Evolutionary conservation across 2,888 invertebrate species (phyloP), one percentile per base, ranked within the genome.

Genomic region (Parasteatoda lunata): DNA sequence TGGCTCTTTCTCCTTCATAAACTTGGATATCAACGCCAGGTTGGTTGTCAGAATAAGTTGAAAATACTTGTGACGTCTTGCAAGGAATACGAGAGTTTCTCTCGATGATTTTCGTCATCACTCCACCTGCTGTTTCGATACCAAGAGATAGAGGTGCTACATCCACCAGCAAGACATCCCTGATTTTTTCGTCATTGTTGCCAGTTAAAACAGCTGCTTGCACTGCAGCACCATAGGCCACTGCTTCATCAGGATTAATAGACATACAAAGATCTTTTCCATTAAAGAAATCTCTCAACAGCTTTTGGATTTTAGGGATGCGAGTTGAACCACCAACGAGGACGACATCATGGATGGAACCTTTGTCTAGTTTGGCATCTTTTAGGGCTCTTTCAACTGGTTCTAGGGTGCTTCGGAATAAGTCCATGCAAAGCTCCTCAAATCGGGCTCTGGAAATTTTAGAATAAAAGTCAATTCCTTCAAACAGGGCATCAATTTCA

Each of bases 21-120:
- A 92, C 95, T 93, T 96, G 96, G 90, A 97, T 96, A 59, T 96
- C 95, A 0, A 97, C 97, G 59, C 96, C 96, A 30, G 96, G 95
- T 91, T 98, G 98, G 91, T 97, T 97, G 92, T 98, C 98, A 15
- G 96, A 93, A 91, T 97, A 97, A 0, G 98, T 98, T 4, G 97
- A 96, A 91, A 98, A 98, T 0, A 94, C 95, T 91, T 95, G 94
- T 0, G 94, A 93, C 91, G 95, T 95, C 89, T 95, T 95, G 90
- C 95, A 94, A 0, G 95, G 95, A 90, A 96, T 96, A 84, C 95
- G 94, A 0, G 95, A 94, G 91, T 96, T 96, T 90, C 97, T 94
- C 91, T 96, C 95, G 47, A 97, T 95, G 15, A 97, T 93, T 88
- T 95, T 95, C 0, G 96, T 94, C 96, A 96, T 96, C 1, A 96